Percentiles rank a stretch among this genome's conserved stretches.
These are phyloP conservation scores for Chalcis sispes DNA, from an alignment of 2,888 invertebrate species.

Conservation along the genomic window DNA sequence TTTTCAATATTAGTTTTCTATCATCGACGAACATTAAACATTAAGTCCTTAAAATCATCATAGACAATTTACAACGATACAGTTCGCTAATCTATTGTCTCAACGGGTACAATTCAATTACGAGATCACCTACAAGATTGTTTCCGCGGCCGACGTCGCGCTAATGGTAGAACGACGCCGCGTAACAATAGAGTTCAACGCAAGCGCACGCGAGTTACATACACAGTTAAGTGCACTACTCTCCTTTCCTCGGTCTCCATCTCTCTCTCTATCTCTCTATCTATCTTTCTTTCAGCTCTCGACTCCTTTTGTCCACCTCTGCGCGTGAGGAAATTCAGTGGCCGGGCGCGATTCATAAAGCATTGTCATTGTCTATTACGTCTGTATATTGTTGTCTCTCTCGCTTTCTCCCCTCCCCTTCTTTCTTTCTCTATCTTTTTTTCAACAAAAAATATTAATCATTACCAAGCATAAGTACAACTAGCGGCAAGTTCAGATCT, in stretches of 20 bases:
- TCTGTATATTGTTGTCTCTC: too few species aligned
- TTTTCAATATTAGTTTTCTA: too few species aligned
- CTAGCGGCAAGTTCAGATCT: conserved; percentile 39
- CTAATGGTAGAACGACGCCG: conserved; percentile 17
- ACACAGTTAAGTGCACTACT: not conserved
- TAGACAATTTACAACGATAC: too few species aligned
- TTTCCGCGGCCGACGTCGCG: not conserved
- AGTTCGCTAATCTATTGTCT: conserved; percentile 44
- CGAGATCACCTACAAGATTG: conserved; percentile 35
- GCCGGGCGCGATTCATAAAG: conserved; percentile 11
- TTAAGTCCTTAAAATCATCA: too few species aligned
- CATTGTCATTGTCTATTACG: conserved; percentile 38
- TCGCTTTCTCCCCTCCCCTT: not conserved
- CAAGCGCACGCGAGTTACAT: conserved; percentile 9
- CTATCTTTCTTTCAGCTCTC: too few species aligned
- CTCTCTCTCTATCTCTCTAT: too few species aligned
- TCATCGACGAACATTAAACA: too few species aligned
- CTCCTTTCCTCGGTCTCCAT: not conserved
- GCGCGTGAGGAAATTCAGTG: conserved; percentile 43
- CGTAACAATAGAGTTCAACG: conserved; percentile 34
- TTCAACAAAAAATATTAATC: conserved; percentile 42
- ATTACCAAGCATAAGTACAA: not conserved
- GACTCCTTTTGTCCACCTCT: conserved; percentile 38
- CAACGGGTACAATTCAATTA: conserved; percentile 26
- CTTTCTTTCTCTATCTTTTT: not conserved